Evolutionary conservation across 2,797 vertebrate genomes (phyloP).

Genomic region (Lutjanus campechanus): DNA sequence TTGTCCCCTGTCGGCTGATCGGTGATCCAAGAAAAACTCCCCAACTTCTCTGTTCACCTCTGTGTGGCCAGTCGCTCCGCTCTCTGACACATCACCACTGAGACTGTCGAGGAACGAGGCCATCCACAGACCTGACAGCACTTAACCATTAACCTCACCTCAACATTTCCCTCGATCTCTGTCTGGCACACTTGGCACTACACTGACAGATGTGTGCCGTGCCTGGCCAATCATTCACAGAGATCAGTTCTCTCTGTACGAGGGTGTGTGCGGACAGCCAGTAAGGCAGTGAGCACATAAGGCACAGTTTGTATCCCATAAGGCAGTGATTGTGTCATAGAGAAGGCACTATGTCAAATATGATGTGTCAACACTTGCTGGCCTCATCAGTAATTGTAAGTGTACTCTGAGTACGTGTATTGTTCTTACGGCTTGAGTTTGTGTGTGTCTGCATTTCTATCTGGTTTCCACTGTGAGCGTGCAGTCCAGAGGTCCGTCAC

Average conservation of each 20-base stretch:
- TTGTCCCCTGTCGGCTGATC: slow-evolving; percentile 13
- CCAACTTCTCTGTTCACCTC: slow-evolving; percentile 19
- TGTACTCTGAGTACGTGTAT: slow-evolving; percentile 18
- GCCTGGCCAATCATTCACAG: slow-evolving; percentile 50
- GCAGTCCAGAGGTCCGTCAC: neutral
- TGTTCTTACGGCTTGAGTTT: slow-evolving; percentile 60
- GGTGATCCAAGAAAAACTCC: slow-evolving; percentile 6
- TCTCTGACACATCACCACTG: slow-evolving; percentile 16
- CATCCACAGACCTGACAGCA: slow-evolving; percentile 37
- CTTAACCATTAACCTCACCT: slow-evolving; percentile 49
- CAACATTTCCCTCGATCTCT: slow-evolving; percentile 45
- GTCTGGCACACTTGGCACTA: slow-evolving; percentile 43
- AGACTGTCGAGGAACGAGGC: slow-evolving; percentile 25
- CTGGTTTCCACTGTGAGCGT: slow-evolving; percentile 8
- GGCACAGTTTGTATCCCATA: slow-evolving; percentile 35
- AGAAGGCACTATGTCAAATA: slow-evolving; percentile 48
- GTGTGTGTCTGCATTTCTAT: slow-evolving; percentile 24
- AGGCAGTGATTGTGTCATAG: slow-evolving; percentile 41
- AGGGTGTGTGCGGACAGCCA: too few species aligned
- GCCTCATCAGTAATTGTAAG: slow-evolving; percentile 23
- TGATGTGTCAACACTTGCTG: slow-evolving; percentile 21
- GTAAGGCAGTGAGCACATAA: slow-evolving; percentile 17
- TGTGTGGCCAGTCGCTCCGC: neutral
- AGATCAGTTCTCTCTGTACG: neutral
- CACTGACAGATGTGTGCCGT: slow-evolving; percentile 58